Percentiles rank a stretch among this genome's conserved stretches.
These are phyloP conservation scores for Trichechus manatus DNA, from an alignment of 2,113 vertebrate species.

Conservation along the genomic window DNA sequence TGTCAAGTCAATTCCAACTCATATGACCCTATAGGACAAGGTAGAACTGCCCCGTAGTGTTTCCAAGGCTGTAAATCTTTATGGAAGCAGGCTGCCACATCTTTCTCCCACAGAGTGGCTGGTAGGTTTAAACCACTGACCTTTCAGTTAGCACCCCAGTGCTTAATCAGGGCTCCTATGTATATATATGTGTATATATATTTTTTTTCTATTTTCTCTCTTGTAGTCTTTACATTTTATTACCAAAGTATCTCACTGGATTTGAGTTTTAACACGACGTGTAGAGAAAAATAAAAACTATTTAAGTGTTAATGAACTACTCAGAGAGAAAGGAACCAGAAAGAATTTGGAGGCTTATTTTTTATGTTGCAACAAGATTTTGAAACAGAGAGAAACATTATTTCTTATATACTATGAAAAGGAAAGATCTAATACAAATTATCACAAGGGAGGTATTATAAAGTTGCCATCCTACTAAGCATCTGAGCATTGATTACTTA, in stretches of 20 bases:
- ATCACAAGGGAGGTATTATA: not conserved
- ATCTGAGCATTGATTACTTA: not conserved
- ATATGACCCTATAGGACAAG: no score
- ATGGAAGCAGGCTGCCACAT: no score
- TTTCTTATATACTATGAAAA: not conserved
- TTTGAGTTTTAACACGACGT: not conserved
- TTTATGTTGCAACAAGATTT: slow-evolving; percentile 13
- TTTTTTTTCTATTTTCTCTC: no score
- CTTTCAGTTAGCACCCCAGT: no score
- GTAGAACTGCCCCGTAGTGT: no score
- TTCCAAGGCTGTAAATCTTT: no score
- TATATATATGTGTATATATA: no score
- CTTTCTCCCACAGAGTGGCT: no score
- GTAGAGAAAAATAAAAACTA: not conserved
- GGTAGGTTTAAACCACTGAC: no score
- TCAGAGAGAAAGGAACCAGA: not conserved
- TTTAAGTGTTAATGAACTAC: not conserved
- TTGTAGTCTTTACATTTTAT: not conserved
- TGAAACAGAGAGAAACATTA: not conserved
- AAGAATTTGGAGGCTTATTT: not conserved
- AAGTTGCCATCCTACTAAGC: not conserved
- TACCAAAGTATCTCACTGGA: not conserved
- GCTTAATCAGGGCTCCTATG: no score
- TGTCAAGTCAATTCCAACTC: no score
- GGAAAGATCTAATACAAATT: not conserved